A percentile compares a stretch with the other conserved stretches of the same genome.
These are phyloP conservation scores for Schizaphis graminum DNA, from an alignment of 2,888 invertebrate genomes.

Conservation along the genomic window DNA sequence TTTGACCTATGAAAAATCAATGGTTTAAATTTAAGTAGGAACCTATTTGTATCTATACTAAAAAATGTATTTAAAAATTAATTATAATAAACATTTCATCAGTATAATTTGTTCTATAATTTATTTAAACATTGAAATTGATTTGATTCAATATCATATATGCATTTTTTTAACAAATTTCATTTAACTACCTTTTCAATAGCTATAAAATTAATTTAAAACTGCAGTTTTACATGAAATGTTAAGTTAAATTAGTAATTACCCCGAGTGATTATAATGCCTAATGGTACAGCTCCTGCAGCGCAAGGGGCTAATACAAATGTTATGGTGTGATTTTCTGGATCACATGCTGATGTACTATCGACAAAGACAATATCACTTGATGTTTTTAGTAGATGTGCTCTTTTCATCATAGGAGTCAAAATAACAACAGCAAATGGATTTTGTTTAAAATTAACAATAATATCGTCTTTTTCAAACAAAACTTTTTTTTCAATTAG, in stretches of 20 bases:
- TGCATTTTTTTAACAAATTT: not conserved
- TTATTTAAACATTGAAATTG: conserved; percentile 21
- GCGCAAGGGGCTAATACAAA: not conserved
- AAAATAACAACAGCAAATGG: not conserved
- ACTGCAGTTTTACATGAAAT: too few species aligned
- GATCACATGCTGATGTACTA: conserved; percentile 12
- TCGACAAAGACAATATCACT: conserved; percentile 12
- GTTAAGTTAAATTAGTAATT: not conserved
- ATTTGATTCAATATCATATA: conserved; percentile 3
- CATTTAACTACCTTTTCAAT: conserved; percentile 8
- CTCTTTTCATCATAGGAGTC: conserved; percentile 1
- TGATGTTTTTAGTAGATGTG: not conserved
- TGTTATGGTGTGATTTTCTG: not conserved
- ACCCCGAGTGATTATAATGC: not conserved
- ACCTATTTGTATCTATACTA: too few species aligned
- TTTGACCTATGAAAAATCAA: not conserved
- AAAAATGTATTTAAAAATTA: conserved; percentile 1
- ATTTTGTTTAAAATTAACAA: not conserved
- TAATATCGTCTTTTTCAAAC: not conserved
- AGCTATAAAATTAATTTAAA: not conserved
- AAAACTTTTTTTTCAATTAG: not conserved
- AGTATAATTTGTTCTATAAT: conserved; percentile 2
- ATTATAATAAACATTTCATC: not conserved
- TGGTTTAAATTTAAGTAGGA: too few species aligned
- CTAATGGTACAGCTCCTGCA: not conserved